These are phyloP conservation scores for Tylochromis polylepis DNA, from an alignment of 2,113 vertebrate genomes.

Conservation along the genomic window DNA sequence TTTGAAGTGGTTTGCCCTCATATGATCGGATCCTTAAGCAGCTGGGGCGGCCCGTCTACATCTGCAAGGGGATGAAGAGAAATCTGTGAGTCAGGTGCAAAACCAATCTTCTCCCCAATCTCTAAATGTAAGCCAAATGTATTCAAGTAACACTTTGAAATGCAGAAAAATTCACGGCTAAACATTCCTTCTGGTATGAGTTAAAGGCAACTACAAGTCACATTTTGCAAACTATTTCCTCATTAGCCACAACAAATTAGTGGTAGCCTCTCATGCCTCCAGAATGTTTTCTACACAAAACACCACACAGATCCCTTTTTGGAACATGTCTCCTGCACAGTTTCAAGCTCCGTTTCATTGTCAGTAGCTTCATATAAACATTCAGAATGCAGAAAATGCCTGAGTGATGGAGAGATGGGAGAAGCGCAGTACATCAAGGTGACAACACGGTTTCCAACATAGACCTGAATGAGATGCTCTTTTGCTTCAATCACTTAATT, in stretches of 20 bases:
- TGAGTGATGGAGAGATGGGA: background rate
- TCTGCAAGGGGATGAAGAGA: slow-evolving; percentile 2
- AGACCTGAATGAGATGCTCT: background rate
- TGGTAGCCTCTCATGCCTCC: too few relatives aligned
- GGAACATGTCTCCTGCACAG: background rate
- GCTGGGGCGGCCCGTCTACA: background rate
- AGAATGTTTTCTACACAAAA: too few relatives aligned
- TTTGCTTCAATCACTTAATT: too few relatives aligned
- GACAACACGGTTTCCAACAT: background rate
- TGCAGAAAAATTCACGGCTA: background rate
- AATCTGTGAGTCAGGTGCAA: background rate
- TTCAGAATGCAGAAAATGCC: background rate
- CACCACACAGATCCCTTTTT: background rate
- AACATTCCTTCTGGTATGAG: background rate
- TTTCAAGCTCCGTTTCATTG: background rate
- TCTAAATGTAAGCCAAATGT: background rate
- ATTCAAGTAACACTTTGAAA: background rate
- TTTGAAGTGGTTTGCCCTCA: background rate
- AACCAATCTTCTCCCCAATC: background rate
- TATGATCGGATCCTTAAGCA: slow-evolving; percentile 12
- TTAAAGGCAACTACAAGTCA: background rate
- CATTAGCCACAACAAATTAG: too few relatives aligned
- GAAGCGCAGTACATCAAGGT: background rate
- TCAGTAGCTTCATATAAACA: background rate
- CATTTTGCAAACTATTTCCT: background rate